phyloP scores from a whole-genome alignment of 2,888 invertebrate genomes.

The Stegana nigrithorax region DNA sequence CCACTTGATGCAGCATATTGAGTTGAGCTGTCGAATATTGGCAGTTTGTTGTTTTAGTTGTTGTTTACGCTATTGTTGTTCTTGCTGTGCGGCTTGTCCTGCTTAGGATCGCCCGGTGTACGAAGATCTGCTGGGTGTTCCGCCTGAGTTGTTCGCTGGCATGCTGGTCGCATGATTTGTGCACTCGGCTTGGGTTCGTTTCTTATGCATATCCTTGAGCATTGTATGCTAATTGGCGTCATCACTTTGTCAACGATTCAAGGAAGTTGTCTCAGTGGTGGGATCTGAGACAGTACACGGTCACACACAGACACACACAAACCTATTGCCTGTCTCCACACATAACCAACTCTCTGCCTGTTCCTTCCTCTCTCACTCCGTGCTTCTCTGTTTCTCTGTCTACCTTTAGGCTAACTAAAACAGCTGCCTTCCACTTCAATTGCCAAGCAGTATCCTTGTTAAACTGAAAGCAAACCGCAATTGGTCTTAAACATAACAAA shows the following conservation, averaged over 20 bases:
- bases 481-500: slow-evolving; percentile 27
- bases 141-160: slow-evolving; percentile 53
- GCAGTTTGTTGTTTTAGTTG: background rate
- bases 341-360: too few relatives aligned
- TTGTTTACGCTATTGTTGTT: slow-evolving; percentile 2
- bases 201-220: background rate
- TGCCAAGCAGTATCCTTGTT: slow-evolving; percentile 25
- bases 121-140: slow-evolving; percentile 41
- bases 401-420: slow-evolving; percentile 24
- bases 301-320: background rate
- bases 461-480: slow-evolving; percentile 47
- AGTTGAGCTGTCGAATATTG: slow-evolving; percentile 5
- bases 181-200: too few relatives aligned
- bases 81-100: too few relatives aligned
- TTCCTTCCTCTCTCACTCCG: background rate
- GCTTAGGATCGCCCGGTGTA: background rate
- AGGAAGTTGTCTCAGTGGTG: background rate
- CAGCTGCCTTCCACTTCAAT: slow-evolving; percentile 39
- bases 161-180: slow-evolving; percentile 35
- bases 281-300: background rate
- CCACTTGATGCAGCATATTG: slow-evolving; percentile 9
- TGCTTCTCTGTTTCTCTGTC: slow-evolving; percentile 9
- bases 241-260: background rate
- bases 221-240: background rate
- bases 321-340: too few relatives aligned